Percentiles rank a stretch among this genome's conserved stretches.
These are phyloP conservation scores for Heliconius sara DNA, from an alignment of 2,888 invertebrate genomes.

Conservation along the genomic window DNA sequence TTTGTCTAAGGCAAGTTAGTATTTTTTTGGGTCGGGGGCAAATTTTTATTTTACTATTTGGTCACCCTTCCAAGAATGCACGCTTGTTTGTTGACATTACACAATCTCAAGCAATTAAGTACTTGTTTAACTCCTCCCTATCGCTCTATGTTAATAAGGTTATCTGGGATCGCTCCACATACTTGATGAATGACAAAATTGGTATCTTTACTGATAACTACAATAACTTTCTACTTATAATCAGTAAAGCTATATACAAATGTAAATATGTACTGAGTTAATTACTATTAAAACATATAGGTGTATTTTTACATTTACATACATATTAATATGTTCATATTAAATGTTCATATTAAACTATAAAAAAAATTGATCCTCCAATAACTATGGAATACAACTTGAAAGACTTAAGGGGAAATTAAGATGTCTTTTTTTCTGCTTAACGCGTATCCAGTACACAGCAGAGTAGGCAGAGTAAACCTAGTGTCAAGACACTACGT, in stretches of 20 bases:
- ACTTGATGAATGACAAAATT: conserved; percentile 44
- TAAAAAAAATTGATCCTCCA: no score
- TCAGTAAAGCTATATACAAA: background rate
- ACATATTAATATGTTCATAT: no score
- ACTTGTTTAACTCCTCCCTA: conserved; percentile 43
- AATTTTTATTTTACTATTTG: background rate
- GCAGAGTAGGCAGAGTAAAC: no score
- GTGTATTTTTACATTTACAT: no score
- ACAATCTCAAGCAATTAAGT: conserved; percentile 38
- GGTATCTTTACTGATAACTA: conserved; percentile 27
- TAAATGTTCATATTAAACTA: no score
- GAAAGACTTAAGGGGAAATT: no score
- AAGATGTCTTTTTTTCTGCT: no score
- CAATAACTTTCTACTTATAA: conserved; percentile 18
- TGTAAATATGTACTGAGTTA: background rate
- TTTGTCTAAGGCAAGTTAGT: no score
- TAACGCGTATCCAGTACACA: no score
- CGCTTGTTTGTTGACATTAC: conserved; percentile 41
- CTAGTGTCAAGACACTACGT: no score
- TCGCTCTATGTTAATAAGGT: conserved; percentile 50
- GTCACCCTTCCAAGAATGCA: conserved; percentile 24
- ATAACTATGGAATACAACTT: no score
- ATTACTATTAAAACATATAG: background rate
- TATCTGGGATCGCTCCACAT: conserved; percentile 49
- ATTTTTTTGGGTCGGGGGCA: no score